Evolutionary conservation across 2,113 vertebrate species (phyloP).

Genomic region (Mormoops blainvillei): DNA sequence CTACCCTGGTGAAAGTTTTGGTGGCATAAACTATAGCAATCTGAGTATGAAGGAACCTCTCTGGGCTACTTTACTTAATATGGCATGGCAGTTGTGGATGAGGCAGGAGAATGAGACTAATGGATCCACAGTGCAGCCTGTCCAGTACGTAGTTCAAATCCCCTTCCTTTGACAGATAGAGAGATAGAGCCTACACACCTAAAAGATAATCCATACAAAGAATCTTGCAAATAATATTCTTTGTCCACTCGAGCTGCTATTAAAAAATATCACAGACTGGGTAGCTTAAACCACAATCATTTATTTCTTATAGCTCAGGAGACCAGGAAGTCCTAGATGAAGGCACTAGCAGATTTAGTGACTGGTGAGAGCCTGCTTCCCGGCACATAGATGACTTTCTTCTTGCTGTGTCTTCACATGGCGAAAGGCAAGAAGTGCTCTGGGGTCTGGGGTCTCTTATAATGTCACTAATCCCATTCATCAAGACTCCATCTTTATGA

Average conservation of each 20-base stretch:
- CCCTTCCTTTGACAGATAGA: neutral
- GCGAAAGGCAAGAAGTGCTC: neutral
- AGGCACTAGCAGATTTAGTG: neutral
- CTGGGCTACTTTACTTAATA: neutral
- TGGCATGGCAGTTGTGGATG: neutral
- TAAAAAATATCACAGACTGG: neutral
- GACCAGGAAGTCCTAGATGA: neutral
- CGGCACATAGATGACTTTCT: neutral
- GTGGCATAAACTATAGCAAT: neutral
- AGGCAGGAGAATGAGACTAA: neutral
- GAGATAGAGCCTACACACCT: neutral
- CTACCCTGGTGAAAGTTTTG: neutral
- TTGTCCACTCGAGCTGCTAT: neutral
- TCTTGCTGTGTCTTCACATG: neutral
- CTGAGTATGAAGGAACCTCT: neutral
- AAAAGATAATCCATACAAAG: neutral
- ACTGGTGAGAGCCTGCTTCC: neutral
- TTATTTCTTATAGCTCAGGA: neutral
- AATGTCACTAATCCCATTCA: neutral
- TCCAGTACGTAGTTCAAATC: neutral
- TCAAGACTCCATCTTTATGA: neutral
- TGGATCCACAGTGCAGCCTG: accelerated
- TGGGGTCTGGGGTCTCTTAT: neutral
- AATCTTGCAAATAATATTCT: neutral
- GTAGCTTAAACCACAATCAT: neutral